Evolutionary conservation across 1,140 invertebrate species (phyloP).

Genomic region (Trichonephila clavata): DNA sequence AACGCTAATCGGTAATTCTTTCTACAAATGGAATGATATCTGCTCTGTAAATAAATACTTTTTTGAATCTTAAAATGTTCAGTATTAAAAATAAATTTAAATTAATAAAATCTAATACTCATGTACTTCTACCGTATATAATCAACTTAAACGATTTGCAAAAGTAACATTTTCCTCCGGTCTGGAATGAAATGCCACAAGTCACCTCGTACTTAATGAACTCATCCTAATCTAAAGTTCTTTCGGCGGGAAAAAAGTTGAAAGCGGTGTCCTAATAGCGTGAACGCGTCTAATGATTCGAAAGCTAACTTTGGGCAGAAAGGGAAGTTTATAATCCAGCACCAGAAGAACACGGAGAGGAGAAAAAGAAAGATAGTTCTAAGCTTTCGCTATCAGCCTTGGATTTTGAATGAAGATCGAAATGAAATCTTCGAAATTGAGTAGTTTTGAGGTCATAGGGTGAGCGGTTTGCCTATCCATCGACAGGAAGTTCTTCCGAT

Average conservation of each 20-base stretch:
- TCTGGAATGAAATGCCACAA: background rate
- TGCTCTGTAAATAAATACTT: too few species aligned
- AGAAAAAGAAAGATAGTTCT: background rate
- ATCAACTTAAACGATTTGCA: background rate
- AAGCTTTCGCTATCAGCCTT: conserved; percentile 25
- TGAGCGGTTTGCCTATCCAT: background rate
- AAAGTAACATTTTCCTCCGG: background rate
- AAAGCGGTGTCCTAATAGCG: background rate
- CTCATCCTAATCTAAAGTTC: background rate
- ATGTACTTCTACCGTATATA: too few species aligned
- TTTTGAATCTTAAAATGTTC: too few species aligned
- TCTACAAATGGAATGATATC: too few species aligned
- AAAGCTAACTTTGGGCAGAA: background rate
- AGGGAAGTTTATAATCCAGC: too few species aligned
- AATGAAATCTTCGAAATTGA: conserved; percentile 61
- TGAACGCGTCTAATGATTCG: background rate
- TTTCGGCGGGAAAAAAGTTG: background rate
- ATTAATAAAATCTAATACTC: too few species aligned
- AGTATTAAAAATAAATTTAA: too few species aligned
- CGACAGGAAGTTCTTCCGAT: background rate
- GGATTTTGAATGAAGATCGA: conserved; percentile 16
- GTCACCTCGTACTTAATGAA: background rate
- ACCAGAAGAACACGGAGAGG: too few species aligned
- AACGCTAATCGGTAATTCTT: too few species aligned
- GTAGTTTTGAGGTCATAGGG: conserved; percentile 9